Evolutionary conservation across 2,888 invertebrate species (phyloP), one percentile per base, ranked within the genome.

Genomic region (Allygus modestus): DNA sequence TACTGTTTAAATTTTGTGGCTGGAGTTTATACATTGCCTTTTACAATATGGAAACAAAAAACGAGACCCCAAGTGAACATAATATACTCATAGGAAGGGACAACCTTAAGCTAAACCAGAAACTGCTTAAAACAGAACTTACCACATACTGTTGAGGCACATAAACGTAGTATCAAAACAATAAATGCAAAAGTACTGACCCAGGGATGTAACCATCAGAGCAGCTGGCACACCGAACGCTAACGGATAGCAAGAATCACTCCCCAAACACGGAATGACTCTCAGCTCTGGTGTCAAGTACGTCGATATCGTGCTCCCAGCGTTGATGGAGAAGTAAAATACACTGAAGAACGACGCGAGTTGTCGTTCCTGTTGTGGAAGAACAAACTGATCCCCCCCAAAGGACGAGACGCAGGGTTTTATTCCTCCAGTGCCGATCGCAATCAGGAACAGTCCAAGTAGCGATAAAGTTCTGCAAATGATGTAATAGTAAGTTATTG

Each of bases 371-470:
- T 96, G 94, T 71, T 92, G 91, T 0, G 94, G 94, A 58, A 94
- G 88, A n/a, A 91, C 90, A 88, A 96, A 95, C 90, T 96, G 96
- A 90, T 97, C 96, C 0, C 96, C 96, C 4, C 96, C 96, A 89
- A 96, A 96, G 0, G 96, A 94, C 0, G 95, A 92, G 0, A 96
- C 96, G 89, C 96, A 96, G 0, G 96, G 96, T 87, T 96, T 96
- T 86, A 97, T 96, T 4, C 96, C 96, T 0, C 96, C 96, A 0
- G 96, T 95, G 1, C 96, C 96, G 5, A 96, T 86, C 0, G 95
- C 95, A 85, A 96, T 94, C 87, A 96, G 90, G 17, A 93, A 89
- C 28, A 96, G 90, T 0, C 95, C 96, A 26, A 94, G 87, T 86
- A 95, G 90, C 0, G 94, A 94, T 86, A 95, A 90, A 83, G 90